Conservation (phyloP, 2,113 vertebrate genomes). For the Dolichallabes microphthalmus region DNA sequence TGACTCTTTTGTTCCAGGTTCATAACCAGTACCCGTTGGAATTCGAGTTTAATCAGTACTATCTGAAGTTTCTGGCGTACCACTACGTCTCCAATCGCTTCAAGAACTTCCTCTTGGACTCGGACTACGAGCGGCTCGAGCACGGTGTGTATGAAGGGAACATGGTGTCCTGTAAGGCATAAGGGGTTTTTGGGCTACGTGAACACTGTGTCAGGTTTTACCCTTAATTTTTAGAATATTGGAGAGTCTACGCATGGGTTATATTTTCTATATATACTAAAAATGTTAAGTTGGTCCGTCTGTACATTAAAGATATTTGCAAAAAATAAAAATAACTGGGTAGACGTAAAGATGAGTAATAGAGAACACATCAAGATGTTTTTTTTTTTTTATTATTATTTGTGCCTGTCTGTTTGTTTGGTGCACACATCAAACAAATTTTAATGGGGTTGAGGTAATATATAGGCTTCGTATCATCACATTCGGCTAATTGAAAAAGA, state of each 20-base stretch:
- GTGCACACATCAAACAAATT: no score
- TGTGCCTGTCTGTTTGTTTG: no score
- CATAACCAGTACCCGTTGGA: slow-evolving; percentile 91
- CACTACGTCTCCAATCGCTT: slow-evolving; percentile 96
- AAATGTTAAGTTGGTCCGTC: no score
- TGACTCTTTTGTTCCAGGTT: slow-evolving; percentile 75
- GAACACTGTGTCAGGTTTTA: not conserved
- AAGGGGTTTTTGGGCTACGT: not conserved
- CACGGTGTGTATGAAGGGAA: slow-evolving; percentile 80
- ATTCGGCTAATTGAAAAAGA: no score
- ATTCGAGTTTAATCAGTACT: slow-evolving; percentile 99
- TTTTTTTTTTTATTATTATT: no score
- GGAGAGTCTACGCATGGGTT: not conserved
- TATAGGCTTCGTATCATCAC: no score
- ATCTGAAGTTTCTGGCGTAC: slow-evolving; percentile 97
- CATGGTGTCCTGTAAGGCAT: not conserved
- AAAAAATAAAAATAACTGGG: no score
- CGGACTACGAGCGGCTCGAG: slow-evolving; percentile 95
- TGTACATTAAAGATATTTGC: no score
- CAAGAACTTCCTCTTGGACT: slow-evolving; percentile 98
- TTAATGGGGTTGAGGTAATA: no score
- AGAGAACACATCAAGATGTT: no score
- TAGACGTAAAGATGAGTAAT: no score
- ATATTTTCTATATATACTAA: no score
- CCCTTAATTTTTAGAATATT: not conserved